A percentile compares a stretch with the other conserved stretches of the same genome.
Conservation (phyloP, 2,797 vertebrate species). For the Orestias chungarensis region DNA sequence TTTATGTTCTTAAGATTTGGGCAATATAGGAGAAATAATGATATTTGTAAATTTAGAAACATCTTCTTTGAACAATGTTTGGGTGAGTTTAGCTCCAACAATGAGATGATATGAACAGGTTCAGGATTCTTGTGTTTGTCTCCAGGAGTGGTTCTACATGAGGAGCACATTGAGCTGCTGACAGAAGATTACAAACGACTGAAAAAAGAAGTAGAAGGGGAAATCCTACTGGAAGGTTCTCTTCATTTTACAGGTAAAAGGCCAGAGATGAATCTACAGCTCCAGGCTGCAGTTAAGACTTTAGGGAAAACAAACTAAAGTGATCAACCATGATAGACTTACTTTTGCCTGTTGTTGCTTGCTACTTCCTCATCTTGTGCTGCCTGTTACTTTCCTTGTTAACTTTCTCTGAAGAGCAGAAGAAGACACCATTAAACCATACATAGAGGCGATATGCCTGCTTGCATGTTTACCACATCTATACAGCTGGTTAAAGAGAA, state of each 20-base stretch:
- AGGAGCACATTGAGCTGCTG: constrained; percentile 92
- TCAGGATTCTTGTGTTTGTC: constrained; percentile 8
- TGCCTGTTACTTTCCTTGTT: too few species aligned
- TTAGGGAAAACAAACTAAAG: background rate
- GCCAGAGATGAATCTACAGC: background rate
- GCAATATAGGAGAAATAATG: too few species aligned
- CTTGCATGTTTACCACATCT: background rate
- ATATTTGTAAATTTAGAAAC: background rate
- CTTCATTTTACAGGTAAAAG: constrained; percentile 91
- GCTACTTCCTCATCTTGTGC: background rate
- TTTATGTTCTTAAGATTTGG: too few species aligned
- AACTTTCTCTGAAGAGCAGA: too few species aligned
- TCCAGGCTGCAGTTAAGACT: background rate
- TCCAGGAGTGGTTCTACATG: constrained; percentile 87
- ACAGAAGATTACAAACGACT: constrained; percentile 88
- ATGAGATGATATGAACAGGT: background rate
- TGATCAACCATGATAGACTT: too few species aligned
- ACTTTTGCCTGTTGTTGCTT: too few species aligned
- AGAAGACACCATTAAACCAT: background rate
- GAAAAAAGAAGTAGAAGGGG: constrained; percentile 86
- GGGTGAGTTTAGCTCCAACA: too few species aligned
- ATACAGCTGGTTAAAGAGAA: background rate
- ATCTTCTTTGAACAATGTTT: background rate
- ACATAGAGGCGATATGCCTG: background rate
- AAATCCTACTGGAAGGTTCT: constrained; percentile 85